These are phyloP conservation scores for Halictus ligatus DNA, from an alignment of 2,888 invertebrate genomes.

Conservation along the genomic window DNA sequence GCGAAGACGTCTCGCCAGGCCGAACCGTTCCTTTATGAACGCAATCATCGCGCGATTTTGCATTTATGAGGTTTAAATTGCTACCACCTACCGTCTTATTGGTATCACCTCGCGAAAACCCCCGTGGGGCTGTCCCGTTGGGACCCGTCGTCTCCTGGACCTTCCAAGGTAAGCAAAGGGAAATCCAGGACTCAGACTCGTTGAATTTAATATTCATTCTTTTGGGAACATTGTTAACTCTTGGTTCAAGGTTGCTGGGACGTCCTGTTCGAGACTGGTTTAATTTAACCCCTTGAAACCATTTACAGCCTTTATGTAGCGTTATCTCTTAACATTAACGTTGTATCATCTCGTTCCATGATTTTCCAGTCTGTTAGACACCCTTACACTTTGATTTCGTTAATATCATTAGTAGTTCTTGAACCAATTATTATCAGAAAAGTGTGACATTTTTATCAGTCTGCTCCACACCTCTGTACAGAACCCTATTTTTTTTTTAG, in stretches of 20 bases:
- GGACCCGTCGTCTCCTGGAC: background rate
- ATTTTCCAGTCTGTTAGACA: background rate
- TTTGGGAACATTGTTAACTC: background rate
- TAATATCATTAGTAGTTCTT: background rate
- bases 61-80: conserved; percentile 80
- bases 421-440: too few species aligned
- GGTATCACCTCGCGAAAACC: conserved; percentile 51
- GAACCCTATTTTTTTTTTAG: too few species aligned
- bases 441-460: too few species aligned
- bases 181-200: background rate
- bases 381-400: background rate
- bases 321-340: background rate
- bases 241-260: background rate
- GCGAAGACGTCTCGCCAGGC: conserved; percentile 57
- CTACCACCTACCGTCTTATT: conserved; percentile 65
- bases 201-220: background rate
- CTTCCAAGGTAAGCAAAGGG: conserved; percentile 1
- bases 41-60: conserved; percentile 76
- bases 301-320: background rate
- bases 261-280: background rate
- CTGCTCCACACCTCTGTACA: too few species aligned
- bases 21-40: conserved; percentile 73
- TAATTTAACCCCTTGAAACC: background rate
- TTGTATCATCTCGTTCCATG: background rate
- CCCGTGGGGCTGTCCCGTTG: conserved; percentile 6